These are phyloP conservation scores for Centropus unirufus DNA, from an alignment of 2,113 vertebrate genomes.

Conservation along the genomic window DNA sequence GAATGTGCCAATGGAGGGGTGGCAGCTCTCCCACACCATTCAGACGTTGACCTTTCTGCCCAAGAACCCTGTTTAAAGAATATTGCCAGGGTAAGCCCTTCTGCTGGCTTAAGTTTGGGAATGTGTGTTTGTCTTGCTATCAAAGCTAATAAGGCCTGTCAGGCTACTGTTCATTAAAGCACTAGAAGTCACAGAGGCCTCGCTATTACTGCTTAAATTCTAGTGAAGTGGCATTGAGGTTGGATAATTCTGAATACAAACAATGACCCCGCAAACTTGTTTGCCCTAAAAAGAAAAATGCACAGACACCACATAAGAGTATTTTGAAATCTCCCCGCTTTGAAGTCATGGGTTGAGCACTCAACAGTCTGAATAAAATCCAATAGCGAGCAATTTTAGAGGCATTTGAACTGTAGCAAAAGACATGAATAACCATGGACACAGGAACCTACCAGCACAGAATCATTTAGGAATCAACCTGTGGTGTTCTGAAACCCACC, in stretches of 20 bases:
- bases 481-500: background rate
- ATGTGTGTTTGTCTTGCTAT: fast-evolving
- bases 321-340: background rate
- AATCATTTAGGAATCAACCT: background rate
- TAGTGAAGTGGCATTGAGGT: background rate
- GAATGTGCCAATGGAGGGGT: background rate
- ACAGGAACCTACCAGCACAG: background rate
- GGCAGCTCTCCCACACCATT: background rate
- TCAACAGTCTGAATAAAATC: background rate
- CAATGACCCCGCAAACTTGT: background rate
- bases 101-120: background rate
- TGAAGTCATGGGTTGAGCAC: background rate
- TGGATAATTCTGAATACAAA: background rate
- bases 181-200: background rate
- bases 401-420: background rate
- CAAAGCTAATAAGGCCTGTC: background rate
- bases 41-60: background rate
- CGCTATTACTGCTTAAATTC: background rate
- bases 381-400: background rate
- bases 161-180: background rate
- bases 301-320: fast-evolving
- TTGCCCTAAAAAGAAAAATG: background rate
- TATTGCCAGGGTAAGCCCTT: background rate
- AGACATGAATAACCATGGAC: background rate
- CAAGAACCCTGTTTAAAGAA: background rate